phyloP scores from a whole-genome alignment of 2,113 vertebrate species.

The Nipponia nippon region DNA sequence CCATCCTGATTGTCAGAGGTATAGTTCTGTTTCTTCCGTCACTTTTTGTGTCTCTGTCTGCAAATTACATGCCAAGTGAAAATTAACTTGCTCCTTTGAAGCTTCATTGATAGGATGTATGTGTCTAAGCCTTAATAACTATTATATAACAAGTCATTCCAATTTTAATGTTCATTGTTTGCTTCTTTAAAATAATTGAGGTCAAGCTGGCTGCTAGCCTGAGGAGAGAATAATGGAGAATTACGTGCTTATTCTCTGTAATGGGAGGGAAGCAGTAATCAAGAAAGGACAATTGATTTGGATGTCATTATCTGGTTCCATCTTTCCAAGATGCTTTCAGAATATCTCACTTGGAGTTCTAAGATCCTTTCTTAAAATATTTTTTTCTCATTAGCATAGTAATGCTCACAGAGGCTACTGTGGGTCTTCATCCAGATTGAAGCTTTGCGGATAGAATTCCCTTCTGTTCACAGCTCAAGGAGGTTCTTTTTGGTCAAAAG shows the following conservation, averaged over 20 bases:
- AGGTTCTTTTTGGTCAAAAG: not conserved
- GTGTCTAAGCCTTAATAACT: conserved; percentile 41
- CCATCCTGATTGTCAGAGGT: not conserved
- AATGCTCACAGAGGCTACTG: not conserved
- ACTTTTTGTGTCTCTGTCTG: not conserved
- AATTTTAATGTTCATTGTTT: conserved; percentile 42
- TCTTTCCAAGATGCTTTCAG: not conserved
- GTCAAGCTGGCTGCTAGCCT: not conserved
- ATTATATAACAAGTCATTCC: not conserved
- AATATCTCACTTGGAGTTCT: not conserved
- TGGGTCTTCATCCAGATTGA: not conserved
- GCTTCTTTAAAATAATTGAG: conserved; percentile 55
- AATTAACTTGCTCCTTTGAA: conserved; percentile 45
- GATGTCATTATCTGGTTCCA: not conserved
- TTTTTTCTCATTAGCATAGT: not conserved
- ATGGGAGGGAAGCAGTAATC: not conserved
- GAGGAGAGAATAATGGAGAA: not conserved
- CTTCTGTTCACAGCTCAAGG: not conserved
- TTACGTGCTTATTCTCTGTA: not conserved
- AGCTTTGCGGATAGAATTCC: not conserved
- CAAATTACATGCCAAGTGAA: conserved; percentile 28
- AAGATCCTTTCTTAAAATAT: not conserved
- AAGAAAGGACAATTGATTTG: not conserved
- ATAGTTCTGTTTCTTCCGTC: not conserved
- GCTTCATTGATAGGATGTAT: conserved; percentile 7